Evolutionary conservation across 2,113 vertebrate species (phyloP).

Genomic region (Neolamprologus ventralis): DNA sequence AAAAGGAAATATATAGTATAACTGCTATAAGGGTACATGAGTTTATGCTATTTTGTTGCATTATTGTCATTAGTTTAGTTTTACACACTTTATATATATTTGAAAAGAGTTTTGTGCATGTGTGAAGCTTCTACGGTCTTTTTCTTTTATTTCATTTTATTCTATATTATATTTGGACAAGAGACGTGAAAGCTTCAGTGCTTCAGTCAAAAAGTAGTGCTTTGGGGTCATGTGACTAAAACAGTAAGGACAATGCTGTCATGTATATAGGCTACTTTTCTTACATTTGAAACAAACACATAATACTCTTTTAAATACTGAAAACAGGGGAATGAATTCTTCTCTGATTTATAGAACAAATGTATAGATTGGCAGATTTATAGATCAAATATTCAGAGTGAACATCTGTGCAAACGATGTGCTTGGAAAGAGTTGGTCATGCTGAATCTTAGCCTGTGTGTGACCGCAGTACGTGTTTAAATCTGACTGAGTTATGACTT

Average conservation of each 20-base stretch:
- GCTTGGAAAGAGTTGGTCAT: background rate
- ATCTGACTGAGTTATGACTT: background rate
- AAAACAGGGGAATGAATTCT: background rate
- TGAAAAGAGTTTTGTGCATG: background rate
- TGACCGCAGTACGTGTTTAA: background rate
- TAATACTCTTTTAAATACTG: background rate
- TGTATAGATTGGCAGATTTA: background rate
- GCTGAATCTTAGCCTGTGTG: background rate
- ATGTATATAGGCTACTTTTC: too few species aligned
- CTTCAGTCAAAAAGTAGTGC: background rate
- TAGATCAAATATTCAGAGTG: background rate
- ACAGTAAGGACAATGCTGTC: background rate
- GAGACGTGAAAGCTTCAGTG: background rate
- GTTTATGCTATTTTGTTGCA: background rate
- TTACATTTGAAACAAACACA: background rate
- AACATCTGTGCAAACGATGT: background rate
- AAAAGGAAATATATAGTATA: background rate
- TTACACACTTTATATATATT: background rate
- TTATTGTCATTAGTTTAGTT: background rate
- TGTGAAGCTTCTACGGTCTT: accelerated
- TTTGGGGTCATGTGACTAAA: background rate
- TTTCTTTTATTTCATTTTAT: background rate
- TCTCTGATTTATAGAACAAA: background rate
- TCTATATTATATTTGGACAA: background rate
- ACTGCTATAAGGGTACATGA: background rate